Percentiles rank a stretch among this genome's conserved stretches.
These are phyloP conservation scores for Theristus sp. DNA, from an alignment of 2,888 invertebrate species.

Conservation along the genomic window DNA sequence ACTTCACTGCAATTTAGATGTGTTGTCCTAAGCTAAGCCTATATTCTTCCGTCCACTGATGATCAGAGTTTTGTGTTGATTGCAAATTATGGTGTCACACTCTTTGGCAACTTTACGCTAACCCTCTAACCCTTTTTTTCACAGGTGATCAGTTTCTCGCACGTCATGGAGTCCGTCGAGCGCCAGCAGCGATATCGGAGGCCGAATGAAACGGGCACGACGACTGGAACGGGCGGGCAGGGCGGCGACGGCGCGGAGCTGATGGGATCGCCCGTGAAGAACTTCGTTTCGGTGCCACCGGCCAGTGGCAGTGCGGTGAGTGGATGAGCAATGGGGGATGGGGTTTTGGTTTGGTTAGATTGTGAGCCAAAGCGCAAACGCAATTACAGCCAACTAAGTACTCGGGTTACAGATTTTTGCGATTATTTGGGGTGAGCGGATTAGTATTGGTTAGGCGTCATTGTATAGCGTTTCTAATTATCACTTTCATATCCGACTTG, in stretches of 20 bases:
- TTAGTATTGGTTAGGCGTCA: not conserved
- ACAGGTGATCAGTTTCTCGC: slow-evolving; percentile 3
- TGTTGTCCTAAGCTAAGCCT: no score
- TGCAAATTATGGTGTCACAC: no score
- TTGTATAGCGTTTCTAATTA: not conserved
- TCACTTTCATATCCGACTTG: not conserved
- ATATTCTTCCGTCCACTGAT: no score
- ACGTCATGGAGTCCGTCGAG: slow-evolving; percentile 1
- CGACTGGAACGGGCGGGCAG: not conserved
- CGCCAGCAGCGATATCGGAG: not conserved
- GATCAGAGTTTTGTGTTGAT: no score
- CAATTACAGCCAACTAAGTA: not conserved
- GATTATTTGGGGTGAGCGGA: not conserved
- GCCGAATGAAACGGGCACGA: no score
- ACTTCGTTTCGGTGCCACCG: slow-evolving; percentile 3
- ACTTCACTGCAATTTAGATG: no score
- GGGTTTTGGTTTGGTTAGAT: not conserved
- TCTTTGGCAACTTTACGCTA: no score
- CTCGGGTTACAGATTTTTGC: not conserved
- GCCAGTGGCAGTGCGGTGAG: not conserved
- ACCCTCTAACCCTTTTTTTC: not conserved
- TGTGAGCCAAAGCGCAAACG: not conserved
- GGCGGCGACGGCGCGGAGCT: not conserved
- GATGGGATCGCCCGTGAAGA: slow-evolving; percentile 4
- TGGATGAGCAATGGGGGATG: no score